Evolutionary conservation across 2,113 vertebrate species (phyloP), one percentile per base, ranked within the genome.

Genomic region (Toxotes chatareus): DNA sequence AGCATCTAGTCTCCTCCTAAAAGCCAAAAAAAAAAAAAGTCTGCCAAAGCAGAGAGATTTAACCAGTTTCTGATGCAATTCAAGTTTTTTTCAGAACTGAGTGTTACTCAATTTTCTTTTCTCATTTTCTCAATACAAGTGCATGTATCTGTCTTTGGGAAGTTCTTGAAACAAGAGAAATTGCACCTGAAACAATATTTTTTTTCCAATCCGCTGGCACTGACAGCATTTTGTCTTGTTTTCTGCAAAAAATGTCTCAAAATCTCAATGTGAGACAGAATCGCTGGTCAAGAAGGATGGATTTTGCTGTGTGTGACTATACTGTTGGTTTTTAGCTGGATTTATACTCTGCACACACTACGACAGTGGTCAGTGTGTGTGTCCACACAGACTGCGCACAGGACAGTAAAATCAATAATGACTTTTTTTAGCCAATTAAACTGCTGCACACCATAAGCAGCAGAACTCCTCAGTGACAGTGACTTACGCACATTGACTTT

Each of bases 321-420:
- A 38, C 5, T 27, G 56, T 60, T 16, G 9, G 12, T 40, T 51
- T 46, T 27, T 4, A 31, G 17, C 5, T 65, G 36, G 42, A 57
- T 70, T 76, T 38, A 47, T 32, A 31, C 14, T 9, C 78, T 38
- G 11, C 32, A 49, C 21, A 1, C 49, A 59, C 11, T 16, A 53
- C n/a, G 60, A 51, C 34, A 64, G 6, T 47, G 38, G 19, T 17
- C 57, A 19, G 12, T 44, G 14, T 38, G 14, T 38, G 46, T 16
- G 16, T 38, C 65, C 27, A 12, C 5, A 36, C 59, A 51, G 27
- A 57, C 3, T 64, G n/a, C 7, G 27, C 32, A 57, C 32, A 49
- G 2, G 74, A 27, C 53, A 32, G 68, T 47, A 38, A 32, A 67
- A 76, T 75, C 82, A 72, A 85, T 85, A 46, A 71, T 23, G 3